phyloP scores from a whole-genome alignment of 2,888 invertebrate genomes.

The Deladenus siricidicola region DNA sequence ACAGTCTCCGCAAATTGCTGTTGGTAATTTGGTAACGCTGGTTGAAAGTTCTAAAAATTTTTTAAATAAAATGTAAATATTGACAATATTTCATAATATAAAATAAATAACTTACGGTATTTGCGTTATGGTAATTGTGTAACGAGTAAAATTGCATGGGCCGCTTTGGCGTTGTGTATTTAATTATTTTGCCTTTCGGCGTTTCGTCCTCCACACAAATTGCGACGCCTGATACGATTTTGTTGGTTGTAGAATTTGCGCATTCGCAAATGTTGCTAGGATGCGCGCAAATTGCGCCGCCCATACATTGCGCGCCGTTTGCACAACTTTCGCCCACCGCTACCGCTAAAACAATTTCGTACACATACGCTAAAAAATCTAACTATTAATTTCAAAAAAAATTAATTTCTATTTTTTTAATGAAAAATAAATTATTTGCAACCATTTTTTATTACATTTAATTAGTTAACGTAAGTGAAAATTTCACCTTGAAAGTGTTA shows the following conservation, averaged over 20 bases:
- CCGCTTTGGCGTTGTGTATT: background rate
- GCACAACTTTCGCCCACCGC: background rate
- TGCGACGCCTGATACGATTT: constrained; percentile 2
- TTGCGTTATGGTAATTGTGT: constrained; percentile 1
- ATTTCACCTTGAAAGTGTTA: too few relatives aligned
- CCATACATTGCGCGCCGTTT: background rate
- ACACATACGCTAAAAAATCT: too few relatives aligned
- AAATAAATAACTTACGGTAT: background rate
- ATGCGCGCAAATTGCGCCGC: background rate
- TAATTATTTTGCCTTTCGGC: too few relatives aligned
- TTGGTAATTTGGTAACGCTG: background rate
- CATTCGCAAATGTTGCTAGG: background rate
- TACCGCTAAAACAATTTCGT: background rate
- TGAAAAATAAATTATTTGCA: too few relatives aligned
- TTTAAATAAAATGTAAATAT: background rate
- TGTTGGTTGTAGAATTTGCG: background rate
- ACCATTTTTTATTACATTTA: too few relatives aligned
- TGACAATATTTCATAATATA: background rate
- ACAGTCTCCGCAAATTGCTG: background rate
- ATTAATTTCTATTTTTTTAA: too few relatives aligned
- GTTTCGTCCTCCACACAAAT: constrained; percentile 4
- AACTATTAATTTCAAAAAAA: too few relatives aligned
- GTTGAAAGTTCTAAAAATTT: background rate
- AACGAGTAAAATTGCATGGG: background rate
- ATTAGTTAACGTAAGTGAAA: too few relatives aligned